Evolutionary conservation across 1,140 invertebrate genomes (phyloP).

Genomic region (Patella vulgata): DNA sequence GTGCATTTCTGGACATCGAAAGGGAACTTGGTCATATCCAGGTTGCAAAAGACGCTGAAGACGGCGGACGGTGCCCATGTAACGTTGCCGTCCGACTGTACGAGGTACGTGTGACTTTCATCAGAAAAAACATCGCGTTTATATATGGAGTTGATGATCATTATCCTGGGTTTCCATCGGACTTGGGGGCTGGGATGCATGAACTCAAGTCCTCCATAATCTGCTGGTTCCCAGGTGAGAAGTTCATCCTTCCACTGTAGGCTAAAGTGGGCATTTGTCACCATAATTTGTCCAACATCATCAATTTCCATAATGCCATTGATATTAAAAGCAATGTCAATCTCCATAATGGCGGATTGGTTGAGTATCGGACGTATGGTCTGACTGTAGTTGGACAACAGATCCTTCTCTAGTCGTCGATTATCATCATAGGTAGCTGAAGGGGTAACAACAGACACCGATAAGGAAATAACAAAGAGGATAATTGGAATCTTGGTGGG

Average conservation of each 20-base stretch:
- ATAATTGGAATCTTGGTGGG: too few relatives aligned
- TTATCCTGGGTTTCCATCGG: not conserved
- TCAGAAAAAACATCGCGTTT: not conserved
- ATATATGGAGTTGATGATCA: not conserved
- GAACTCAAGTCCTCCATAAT: not conserved
- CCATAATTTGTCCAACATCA: not conserved
- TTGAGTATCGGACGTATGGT: not conserved
- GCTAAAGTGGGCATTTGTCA: not conserved
- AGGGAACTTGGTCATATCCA: conserved; percentile 10
- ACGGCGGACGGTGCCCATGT: conserved; percentile 4
- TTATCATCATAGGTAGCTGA: not conserved
- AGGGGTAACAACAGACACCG: too few relatives aligned
- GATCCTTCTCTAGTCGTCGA: not conserved
- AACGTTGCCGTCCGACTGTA: not conserved
- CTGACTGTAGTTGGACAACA: conserved; percentile 1
- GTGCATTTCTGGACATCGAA: conserved; percentile 9
- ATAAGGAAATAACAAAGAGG: too few relatives aligned
- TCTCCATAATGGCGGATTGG: not conserved
- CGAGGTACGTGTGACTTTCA: not conserved
- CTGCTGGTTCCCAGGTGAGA: not conserved
- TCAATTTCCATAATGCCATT: not conserved
- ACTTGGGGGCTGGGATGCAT: not conserved
- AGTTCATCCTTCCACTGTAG: not conserved
- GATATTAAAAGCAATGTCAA: not conserved
- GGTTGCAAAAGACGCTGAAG: not conserved